Percentiles rank a stretch among this genome's conserved stretches.
Conservation (phyloP, 2,888 invertebrate genomes). For the Formica aserva region DNA sequence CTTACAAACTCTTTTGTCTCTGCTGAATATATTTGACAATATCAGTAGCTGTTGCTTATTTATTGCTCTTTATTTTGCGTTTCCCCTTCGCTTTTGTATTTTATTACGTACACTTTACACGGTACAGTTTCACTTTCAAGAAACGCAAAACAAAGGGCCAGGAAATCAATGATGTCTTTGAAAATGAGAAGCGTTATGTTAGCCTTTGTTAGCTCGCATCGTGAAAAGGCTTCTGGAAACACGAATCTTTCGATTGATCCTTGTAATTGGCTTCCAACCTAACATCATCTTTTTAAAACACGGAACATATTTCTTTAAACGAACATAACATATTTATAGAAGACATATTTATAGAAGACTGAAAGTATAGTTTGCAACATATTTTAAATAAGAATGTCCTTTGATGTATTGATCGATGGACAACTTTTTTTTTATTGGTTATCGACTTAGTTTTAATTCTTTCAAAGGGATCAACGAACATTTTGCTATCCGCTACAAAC, state of each 20-base stretch:
- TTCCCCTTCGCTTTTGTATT: not conserved
- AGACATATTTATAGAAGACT: not conserved
- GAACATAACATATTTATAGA: not conserved
- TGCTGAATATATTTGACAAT: conserved; percentile 15
- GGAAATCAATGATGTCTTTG: conserved; percentile 31
- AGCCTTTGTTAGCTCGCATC: conserved; percentile 2
- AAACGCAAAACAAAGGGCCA: conserved; percentile 10
- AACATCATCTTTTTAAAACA: not conserved
- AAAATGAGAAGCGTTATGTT: not conserved
- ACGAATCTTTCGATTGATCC: conserved; percentile 30
- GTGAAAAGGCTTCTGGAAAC: conserved; percentile 41
- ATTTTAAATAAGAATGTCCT: not conserved
- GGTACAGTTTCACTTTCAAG: conserved; percentile 27
- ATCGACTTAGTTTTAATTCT: not conserved
- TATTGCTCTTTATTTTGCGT: conserved; percentile 4
- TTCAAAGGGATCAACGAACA: conserved; percentile 34
- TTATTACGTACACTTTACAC: not conserved
- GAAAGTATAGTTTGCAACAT: not conserved
- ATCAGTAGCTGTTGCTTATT: conserved; percentile 13
- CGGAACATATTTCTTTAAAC: conserved; percentile 7
- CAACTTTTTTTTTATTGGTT: not conserved
- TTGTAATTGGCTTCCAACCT: conserved; percentile 30
- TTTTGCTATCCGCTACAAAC: conserved; percentile 52
- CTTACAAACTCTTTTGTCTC: not conserved
- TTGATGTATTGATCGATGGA: not conserved